Base-by-base conservation (phyloP, 2,113 vertebrate genomes). In the Lota lota region DNA sequence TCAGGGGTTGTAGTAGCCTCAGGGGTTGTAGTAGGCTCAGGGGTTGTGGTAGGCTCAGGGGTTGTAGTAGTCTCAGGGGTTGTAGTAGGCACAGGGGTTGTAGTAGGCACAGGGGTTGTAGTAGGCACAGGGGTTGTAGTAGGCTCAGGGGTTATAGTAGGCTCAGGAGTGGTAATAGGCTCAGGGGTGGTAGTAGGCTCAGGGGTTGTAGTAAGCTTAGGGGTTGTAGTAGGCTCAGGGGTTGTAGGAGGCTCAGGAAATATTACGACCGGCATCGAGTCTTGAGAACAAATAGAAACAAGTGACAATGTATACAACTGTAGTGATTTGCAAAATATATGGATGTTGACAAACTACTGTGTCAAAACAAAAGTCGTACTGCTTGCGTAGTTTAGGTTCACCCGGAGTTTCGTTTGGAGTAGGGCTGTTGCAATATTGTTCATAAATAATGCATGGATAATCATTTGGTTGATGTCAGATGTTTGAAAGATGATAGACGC, bases 401-500 rank as follows among this genome's bases (percentile, higher is more conserved):
- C 1, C n/a, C 63, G 3, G 17, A 90, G 83, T 16, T 2, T 21
- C 21, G 40, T 1, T 65, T 20, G 60, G 22, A 8, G 0, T 0
- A 33, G 2, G 4, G 28, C 28, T 4, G 28, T 33, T 0, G 36
- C 0, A 1, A 19, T 12, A 17, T 36, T 15, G 0, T 0, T 0
- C 0, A 1, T 0, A 33, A 87, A 81, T 0, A 33, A 1, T 0
- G 0, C 0, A 4, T 14, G 18, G 50, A 84, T 2, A 1, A 88
- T 1, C 4, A 0, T 0, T 0, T 0, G 2, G 0, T 83, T 81
- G 22, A 84, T 78, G 0, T 0, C 0, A 0, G 0, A 0, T 0
- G 67, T 70, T 5, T 66, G 2, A 40, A 90, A 90, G 20, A 61
- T 6, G 16, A 88, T 0, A 54, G 6, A 79, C 24, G 61, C 0